A percentile compares a stretch with the other conserved stretches of the same genome.
Conservation (phyloP, 2,113 vertebrate species). For the Alces alces region DNA sequence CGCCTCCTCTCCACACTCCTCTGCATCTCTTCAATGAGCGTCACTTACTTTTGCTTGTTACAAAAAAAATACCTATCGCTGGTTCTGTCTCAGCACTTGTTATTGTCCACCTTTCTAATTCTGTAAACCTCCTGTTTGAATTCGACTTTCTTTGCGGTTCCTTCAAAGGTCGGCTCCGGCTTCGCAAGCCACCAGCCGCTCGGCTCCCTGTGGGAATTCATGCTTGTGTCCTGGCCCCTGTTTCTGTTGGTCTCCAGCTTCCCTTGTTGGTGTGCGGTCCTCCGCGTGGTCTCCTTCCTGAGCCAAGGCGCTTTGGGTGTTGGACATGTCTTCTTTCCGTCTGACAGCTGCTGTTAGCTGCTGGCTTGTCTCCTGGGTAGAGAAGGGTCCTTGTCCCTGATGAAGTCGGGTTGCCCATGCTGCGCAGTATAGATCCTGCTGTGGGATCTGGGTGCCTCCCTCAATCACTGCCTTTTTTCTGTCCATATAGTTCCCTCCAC, state of each 20-base stretch:
- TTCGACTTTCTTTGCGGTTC: not conserved
- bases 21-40: not conserved
- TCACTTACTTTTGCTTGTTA: not conserved
- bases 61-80: not conserved
- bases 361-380: not conserved
- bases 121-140: not conserved
- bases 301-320: not conserved
- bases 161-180: not conserved
- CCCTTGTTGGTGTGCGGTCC: not conserved
- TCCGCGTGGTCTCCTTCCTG: not conserved
- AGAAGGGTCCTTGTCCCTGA: not conserved
- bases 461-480: not conserved
- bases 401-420: rapidly evolving
- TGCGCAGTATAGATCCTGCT: not conserved
- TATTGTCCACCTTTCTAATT: not conserved
- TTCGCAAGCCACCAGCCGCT: not conserved
- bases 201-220: not conserved
- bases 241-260: not conserved
- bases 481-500: not conserved
- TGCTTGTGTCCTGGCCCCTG: not conserved
- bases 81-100: not conserved
- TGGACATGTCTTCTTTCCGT: not conserved
- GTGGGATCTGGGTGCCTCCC: not conserved
- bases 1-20: not conserved
- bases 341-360: not conserved